A percentile compares a stretch with the other conserved stretches of the same genome.
These are phyloP conservation scores for Amphiprion ocellaris DNA, from an alignment of 2,113 vertebrate genomes.

Conservation along the genomic window DNA sequence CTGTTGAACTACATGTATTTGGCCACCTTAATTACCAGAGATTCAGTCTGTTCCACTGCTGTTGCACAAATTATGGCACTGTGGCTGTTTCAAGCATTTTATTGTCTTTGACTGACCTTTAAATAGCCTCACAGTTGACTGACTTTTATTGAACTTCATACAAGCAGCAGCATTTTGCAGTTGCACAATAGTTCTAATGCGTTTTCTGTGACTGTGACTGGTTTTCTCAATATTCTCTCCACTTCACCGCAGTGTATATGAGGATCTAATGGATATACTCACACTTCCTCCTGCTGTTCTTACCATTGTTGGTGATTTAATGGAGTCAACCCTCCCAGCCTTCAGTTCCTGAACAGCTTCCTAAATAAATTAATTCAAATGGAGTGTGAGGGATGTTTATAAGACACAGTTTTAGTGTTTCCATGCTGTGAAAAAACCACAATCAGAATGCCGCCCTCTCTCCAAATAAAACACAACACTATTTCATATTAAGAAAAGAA, in stretches of 20 bases:
- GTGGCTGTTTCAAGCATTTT: slow-evolving; percentile 14
- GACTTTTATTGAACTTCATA: not conserved
- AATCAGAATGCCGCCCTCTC: slow-evolving; percentile 44
- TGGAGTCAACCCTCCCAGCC: slow-evolving; percentile 40
- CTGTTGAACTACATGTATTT: not conserved
- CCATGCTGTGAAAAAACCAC: slow-evolving; percentile 49
- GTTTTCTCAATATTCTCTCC: slow-evolving; percentile 13
- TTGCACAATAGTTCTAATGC: not conserved
- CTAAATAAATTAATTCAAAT: slow-evolving; percentile 62
- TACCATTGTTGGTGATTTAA: slow-evolving; percentile 57
- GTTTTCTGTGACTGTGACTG: not conserved
- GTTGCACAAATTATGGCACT: not conserved
- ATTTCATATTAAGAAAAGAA: slow-evolving; percentile 51
- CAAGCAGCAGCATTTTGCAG: slow-evolving; percentile 1
- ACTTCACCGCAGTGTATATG: not conserved
- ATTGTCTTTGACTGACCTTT: slow-evolving; percentile 11
- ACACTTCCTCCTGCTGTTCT: slow-evolving; percentile 36
- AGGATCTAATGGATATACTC: slow-evolving; percentile 45
- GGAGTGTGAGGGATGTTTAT: slow-evolving; percentile 64
- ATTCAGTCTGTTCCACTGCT: not conserved
- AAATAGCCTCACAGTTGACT: not conserved
- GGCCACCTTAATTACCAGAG: not conserved
- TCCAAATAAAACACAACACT: slow-evolving; percentile 58
- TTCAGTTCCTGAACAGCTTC: slow-evolving; percentile 49
- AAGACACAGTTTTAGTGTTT: slow-evolving; percentile 56